A percentile compares a stretch with the other conserved stretches of the same genome.
Evolutionary conservation across 2,797 vertebrate genomes (phyloP).

Genomic region (Aselliscus stoliczkanus): DNA sequence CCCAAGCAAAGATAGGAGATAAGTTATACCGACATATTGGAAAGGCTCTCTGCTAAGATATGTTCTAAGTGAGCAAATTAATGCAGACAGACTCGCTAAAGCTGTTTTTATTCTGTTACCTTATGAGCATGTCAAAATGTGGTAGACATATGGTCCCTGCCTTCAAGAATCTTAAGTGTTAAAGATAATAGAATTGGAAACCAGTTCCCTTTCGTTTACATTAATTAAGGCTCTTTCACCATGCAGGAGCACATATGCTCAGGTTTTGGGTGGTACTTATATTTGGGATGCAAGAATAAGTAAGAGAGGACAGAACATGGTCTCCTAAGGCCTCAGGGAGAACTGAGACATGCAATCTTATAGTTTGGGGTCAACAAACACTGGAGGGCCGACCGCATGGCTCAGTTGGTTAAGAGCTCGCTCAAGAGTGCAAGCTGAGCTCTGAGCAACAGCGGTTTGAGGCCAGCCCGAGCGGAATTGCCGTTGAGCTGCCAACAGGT

Average conservation of each 20-base stretch:
- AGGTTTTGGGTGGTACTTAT: not conserved
- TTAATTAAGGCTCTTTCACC: not conserved
- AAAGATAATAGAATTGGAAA: constrained; percentile 2
- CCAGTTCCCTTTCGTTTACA: not conserved
- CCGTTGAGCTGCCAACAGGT: too few relatives aligned
- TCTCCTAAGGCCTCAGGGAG: not conserved
- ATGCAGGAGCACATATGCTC: not conserved
- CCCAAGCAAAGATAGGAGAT: not conserved
- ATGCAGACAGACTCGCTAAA: constrained; percentile 8
- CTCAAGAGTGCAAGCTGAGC: too few relatives aligned
- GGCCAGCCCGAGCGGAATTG: too few relatives aligned
- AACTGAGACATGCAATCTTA: not conserved
- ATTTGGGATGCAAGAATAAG: not conserved
- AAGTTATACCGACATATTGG: not conserved
- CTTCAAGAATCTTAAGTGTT: constrained; percentile 22
- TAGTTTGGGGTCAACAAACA: not conserved
- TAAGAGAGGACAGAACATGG: not conserved
- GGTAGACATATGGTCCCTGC: not conserved
- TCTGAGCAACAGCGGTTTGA: too few relatives aligned
- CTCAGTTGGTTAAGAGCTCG: too few relatives aligned
- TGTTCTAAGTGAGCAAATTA: constrained; percentile 20
- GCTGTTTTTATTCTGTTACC: constrained; percentile 30
- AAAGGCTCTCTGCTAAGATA: not conserved
- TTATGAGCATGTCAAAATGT: constrained; percentile 29
- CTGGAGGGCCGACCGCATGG: too few relatives aligned